Conservation (phyloP, 2,113 vertebrate genomes). For the Chitala chitala region DNA sequence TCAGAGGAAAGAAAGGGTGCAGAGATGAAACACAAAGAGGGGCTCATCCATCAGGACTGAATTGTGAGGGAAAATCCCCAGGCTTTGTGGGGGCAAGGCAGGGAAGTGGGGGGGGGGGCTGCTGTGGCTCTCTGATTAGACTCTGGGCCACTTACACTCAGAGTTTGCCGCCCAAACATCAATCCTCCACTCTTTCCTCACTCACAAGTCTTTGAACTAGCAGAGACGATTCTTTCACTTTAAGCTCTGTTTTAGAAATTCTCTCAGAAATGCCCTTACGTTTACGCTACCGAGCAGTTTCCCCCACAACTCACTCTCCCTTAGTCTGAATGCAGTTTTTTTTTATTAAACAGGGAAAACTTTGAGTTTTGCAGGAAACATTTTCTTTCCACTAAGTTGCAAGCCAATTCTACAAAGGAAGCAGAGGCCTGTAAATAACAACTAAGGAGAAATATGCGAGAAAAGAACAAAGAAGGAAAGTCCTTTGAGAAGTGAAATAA, state of each 20-base stretch:
- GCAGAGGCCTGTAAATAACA: constrained; percentile 19
- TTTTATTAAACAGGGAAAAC: constrained; percentile 36
- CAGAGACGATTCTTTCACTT: constrained; percentile 46
- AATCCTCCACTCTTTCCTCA: constrained; percentile 19
- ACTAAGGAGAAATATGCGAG: constrained; percentile 24
- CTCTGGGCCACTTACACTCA: constrained; percentile 42
- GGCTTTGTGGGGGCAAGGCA: constrained; percentile 29
- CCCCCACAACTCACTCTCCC: constrained; percentile 28
- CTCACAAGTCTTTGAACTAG: constrained; percentile 44
- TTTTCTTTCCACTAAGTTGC: neutral
- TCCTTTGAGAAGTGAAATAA: constrained; percentile 37
- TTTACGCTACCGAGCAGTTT: constrained; percentile 52
- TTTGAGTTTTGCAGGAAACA: neutral
- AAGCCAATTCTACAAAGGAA: constrained; percentile 8
- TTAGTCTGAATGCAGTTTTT: constrained; percentile 37
- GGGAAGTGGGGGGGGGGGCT: constrained; percentile 38
- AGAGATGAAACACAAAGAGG: constrained; percentile 67
- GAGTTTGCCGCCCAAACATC: constrained; percentile 26
- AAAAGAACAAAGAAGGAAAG: constrained; percentile 9
- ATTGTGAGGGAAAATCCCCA: constrained; percentile 58
- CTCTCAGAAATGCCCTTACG: constrained; percentile 49
- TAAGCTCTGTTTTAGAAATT: constrained; percentile 48
- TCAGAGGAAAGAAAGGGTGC: constrained; percentile 69
- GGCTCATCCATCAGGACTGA: constrained; percentile 64
- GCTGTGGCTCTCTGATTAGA: constrained; percentile 58